These are phyloP conservation scores for Gallinago stenura DNA, from an alignment of 2,797 vertebrate species.

Conservation along the genomic window DNA sequence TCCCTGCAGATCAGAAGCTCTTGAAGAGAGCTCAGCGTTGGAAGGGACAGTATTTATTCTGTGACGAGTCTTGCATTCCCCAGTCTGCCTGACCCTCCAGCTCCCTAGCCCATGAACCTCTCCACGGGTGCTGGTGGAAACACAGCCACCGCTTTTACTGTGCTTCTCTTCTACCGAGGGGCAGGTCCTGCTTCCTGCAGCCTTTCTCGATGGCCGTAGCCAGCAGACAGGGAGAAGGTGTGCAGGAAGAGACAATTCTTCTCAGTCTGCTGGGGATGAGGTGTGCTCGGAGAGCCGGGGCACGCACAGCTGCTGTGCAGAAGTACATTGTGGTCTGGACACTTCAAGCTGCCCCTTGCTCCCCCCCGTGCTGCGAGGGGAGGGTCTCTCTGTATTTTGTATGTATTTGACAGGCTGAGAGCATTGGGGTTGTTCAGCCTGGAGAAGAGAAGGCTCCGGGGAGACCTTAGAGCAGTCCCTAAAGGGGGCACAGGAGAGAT, in stretches of 20 bases:
- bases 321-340: not conserved
- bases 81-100: not conserved
- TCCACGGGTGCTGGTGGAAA: not conserved
- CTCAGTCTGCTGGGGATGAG: not conserved
- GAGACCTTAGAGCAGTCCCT: too few relatives aligned
- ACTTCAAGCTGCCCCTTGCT: not conserved
- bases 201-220: not conserved
- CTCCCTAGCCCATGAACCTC: not conserved
- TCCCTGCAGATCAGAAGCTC: not conserved
- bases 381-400: not conserved
- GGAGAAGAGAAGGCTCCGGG: too few relatives aligned
- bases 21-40: not conserved
- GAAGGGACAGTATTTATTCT: not conserved
- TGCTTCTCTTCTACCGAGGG: accelerated
- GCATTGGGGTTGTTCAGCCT: too few relatives aligned
- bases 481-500: too few relatives aligned
- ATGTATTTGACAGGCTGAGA: too few relatives aligned
- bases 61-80: not conserved
- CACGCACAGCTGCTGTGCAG: not conserved
- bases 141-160: not conserved
- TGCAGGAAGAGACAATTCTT: accelerated
- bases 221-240: not conserved
- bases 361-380: too few relatives aligned
- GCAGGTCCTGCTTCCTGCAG: not conserved
- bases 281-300: not conserved